Percentiles rank a stretch among this genome's conserved stretches.
Conservation (phyloP, 1,140 invertebrate species). For the Yoshiicerus persimilis region DNA sequence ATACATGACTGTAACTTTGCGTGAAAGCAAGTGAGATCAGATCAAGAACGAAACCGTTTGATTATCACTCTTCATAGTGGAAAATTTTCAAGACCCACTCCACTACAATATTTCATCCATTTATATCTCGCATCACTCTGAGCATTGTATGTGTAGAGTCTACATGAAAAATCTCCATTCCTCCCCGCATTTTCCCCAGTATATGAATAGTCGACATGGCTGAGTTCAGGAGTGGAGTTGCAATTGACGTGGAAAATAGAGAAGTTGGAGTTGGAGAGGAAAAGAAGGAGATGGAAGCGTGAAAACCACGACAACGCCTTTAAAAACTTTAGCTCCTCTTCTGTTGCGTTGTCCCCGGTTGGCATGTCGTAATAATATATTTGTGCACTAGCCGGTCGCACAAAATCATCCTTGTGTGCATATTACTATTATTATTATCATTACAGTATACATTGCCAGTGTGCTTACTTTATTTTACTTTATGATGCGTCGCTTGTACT, state of each 20-base stretch:
- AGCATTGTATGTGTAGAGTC: background rate
- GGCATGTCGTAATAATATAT: background rate
- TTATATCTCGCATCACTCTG: background rate
- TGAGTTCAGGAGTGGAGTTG: background rate
- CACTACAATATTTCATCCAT: background rate
- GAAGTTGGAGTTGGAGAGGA: background rate
- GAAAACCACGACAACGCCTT: slow-evolving; percentile 36
- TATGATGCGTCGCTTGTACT: background rate
- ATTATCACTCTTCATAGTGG: background rate
- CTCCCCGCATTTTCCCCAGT: too few relatives aligned
- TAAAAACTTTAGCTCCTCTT: background rate
- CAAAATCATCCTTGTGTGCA: background rate
- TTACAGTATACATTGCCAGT: background rate
- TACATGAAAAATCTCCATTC: background rate
- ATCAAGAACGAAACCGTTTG: background rate
- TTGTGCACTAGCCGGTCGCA: background rate
- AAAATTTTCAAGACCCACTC: background rate
- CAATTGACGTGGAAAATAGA: background rate
- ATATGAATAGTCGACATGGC: background rate
- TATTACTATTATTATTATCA: background rate
- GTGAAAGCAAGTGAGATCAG: background rate
- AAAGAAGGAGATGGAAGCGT: background rate
- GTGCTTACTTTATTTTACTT: background rate
- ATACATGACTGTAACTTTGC: background rate
- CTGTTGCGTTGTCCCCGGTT: background rate